Percentiles rank a stretch among this genome's conserved stretches.
Conservation (phyloP, 2,888 invertebrate species). For the Antheraea yamamai region DNA sequence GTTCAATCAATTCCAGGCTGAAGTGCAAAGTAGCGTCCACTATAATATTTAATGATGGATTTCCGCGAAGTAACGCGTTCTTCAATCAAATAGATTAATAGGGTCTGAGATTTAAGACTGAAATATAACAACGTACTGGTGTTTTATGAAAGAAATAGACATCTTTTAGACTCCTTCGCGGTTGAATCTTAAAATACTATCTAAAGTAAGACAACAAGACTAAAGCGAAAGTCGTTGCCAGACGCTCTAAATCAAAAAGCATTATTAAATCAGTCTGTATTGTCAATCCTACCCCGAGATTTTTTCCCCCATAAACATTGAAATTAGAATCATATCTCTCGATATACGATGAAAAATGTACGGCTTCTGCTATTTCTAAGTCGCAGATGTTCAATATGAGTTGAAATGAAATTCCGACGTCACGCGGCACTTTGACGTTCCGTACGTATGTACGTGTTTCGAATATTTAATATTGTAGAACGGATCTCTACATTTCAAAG, state of each 20-base stretch:
- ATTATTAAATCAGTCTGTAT: background rate
- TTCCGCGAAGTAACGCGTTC: no score
- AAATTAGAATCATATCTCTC: background rate
- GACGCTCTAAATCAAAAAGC: background rate
- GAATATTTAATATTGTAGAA: conserved; percentile 16
- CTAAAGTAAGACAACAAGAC: background rate
- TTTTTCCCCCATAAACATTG: background rate
- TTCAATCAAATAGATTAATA: no score
- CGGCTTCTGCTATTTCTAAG: conserved; percentile 16
- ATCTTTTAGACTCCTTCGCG: no score
- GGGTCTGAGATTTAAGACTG: no score
- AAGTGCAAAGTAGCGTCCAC: no score
- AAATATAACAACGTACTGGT: no score
- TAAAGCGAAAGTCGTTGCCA: background rate
- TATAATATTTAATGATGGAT: no score
- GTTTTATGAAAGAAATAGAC: no score
- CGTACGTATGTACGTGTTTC: conserved; percentile 8
- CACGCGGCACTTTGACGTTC: conserved; percentile 18
- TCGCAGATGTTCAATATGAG: conserved; percentile 21
- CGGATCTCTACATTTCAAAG: conserved; percentile 8
- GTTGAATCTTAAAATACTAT: no score
- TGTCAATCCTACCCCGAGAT: background rate
- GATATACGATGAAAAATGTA: conserved; percentile 7
- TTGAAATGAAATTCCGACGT: conserved; percentile 22
- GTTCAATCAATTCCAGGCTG: no score